Conservation (phyloP, 2,797 vertebrate genomes). For the Craterocephalus amniculus region DNA sequence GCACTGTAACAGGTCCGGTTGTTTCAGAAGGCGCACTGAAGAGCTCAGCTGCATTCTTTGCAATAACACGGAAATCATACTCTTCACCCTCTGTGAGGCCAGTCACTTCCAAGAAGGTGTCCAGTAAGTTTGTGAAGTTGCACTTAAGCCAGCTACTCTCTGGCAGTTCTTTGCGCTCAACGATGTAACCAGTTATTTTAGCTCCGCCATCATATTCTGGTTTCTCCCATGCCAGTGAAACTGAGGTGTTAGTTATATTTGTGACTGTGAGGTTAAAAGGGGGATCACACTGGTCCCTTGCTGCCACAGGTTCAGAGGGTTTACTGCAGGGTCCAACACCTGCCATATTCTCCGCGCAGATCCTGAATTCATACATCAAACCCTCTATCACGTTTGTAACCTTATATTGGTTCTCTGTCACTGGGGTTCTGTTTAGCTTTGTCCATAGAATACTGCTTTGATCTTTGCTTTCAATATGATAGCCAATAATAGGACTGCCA, state of each 20-base stretch:
- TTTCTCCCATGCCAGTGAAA: constrained; percentile 94
- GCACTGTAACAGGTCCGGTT: constrained; percentile 93
- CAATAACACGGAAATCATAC: constrained; percentile 95
- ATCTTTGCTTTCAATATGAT: constrained; percentile 95
- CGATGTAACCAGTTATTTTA: constrained; percentile 94
- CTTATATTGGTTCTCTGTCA: constrained; percentile 91
- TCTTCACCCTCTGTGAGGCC: constrained; percentile 92
- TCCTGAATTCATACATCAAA: constrained; percentile 92
- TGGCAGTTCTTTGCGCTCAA: constrained; percentile 92
- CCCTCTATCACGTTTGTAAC: constrained; percentile 93
- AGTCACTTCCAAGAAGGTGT: constrained; percentile 93
- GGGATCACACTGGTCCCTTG: constrained; percentile 96
- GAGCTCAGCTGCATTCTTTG: constrained; percentile 93
- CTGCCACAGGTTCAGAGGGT: constrained; percentile 89
- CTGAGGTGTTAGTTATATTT: constrained; percentile 93
- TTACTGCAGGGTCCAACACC: constrained; percentile 93
- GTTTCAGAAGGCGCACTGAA: constrained; percentile 92
- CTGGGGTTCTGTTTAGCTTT: constrained; percentile 90
- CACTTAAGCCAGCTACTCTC: constrained; percentile 97
- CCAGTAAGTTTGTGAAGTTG: constrained; percentile 93
- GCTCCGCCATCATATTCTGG: constrained; percentile 96
- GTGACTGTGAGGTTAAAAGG: constrained; percentile 92
- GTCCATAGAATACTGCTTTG: constrained; percentile 97
- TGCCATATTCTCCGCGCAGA: constrained; percentile 93
- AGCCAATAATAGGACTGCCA: constrained; percentile 89